A percentile compares a stretch with the other conserved stretches of the same genome.
Conservation (phyloP, 2,888 invertebrate genomes). For the Pomacea canaliculata region DNA sequence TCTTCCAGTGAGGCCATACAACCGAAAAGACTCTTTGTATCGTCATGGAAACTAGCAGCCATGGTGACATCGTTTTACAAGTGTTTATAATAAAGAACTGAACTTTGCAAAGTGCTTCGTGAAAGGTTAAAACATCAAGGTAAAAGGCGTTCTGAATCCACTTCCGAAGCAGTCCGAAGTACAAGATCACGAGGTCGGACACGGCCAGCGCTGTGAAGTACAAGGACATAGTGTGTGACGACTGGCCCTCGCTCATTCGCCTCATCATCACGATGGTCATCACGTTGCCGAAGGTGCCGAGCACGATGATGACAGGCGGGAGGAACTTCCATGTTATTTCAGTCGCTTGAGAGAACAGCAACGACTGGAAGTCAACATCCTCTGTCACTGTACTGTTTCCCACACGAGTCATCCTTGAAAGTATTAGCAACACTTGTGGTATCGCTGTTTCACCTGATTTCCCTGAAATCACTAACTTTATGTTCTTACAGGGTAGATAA, state of each 20-base stretch:
- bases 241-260: not conserved
- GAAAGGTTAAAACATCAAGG: not conserved
- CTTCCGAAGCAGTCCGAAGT: not conserved
- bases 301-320: too few species aligned
- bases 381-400: too few species aligned
- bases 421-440: too few species aligned
- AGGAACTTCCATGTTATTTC: too few species aligned
- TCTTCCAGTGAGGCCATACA: not conserved
- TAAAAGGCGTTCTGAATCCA: not conserved
- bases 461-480: too few species aligned
- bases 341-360: too few species aligned
- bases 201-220: not conserved
- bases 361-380: too few species aligned
- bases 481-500: too few species aligned
- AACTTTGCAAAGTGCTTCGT: not conserved
- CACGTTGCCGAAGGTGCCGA: too few species aligned
- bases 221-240: not conserved
- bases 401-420: too few species aligned
- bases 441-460: too few species aligned
- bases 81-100: not conserved
- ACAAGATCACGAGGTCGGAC: not conserved
- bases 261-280: too few species aligned
- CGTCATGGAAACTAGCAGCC: not conserved
- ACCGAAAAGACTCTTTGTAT: not conserved
- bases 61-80: not conserved